Base-by-base conservation (phyloP, 1,140 invertebrate species). In the Eupristina koningsbergeri region DNA sequence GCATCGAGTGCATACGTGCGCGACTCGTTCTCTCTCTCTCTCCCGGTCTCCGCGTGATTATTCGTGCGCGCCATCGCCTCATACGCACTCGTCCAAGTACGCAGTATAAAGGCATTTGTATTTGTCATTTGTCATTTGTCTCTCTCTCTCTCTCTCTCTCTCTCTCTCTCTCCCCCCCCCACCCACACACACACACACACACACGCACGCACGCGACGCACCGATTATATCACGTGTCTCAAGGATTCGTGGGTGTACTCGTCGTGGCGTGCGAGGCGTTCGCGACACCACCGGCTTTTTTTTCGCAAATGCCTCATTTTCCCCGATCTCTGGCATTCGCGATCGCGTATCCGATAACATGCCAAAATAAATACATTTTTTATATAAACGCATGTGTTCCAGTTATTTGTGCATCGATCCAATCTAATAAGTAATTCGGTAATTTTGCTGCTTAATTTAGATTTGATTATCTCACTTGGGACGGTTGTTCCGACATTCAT, bases 221-320 rank as follows among this genome's bases (percentile, higher is more conserved):
- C 19, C 22, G 53, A 31, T 79, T 79, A 79, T 47, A 61, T 63
- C 53, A n/a, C 31, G 34, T 22, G 11, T 13, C 26, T 77, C 34
- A 36, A 34, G 50, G 75, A 77, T 77, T 61, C 75, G 50, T 53
- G 50, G 58, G 74, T 47, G 74, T 58, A 64, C 13, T 64, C 31
- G 58, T 64, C n/a, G n/a, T n/a, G n/a, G 7, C 29, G n/a, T 63
- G 13, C 58, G 5, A n/a, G 61, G 1, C 3, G 39, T 7, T 17
- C 17, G 39, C 39, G n/a, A 36, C 39, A 17, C 39, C 22, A 69
- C 3, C 41, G 36, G 31, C 29, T 7, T 45, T 5, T 5, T 45
- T n/a, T 41, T 41, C 67, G 41, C 39, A 36, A 41, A 71, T n/a
- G 15, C 41, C 9, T 1, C 9, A 71, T 71, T 71, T 36, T 36